These are phyloP conservation scores for Sparidentex hasta DNA, from an alignment of 2,797 vertebrate species.

Conservation along the genomic window DNA sequence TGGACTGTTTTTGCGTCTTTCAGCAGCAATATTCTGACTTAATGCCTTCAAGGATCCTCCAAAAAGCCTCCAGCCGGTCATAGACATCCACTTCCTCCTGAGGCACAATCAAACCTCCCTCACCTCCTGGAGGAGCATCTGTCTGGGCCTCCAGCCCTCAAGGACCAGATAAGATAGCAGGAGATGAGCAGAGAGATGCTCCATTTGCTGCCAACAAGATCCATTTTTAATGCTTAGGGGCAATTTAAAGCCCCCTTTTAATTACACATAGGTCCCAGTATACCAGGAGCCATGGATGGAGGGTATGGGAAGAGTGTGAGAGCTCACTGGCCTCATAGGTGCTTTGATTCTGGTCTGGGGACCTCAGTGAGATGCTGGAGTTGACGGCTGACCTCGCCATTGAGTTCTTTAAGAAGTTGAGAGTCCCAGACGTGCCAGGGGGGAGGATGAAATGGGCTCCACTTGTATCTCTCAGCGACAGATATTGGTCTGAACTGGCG, in stretches of 20 bases:
- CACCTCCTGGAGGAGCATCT: conserved; percentile 73
- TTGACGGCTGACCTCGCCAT: conserved; percentile 58
- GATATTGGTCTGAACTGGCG: conserved; percentile 21
- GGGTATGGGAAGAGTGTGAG: conserved; percentile 26
- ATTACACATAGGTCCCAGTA: conserved; percentile 67
- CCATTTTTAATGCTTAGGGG: conserved; percentile 77
- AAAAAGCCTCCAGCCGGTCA: conserved; percentile 12
- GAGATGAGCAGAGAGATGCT: conserved; percentile 62
- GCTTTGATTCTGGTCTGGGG: conserved; percentile 31
- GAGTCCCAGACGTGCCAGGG: conserved; percentile 38
- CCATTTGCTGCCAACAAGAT: conserved; percentile 70
- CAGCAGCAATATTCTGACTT: conserved; percentile 7
- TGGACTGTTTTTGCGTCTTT: not conserved
- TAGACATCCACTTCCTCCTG: conserved; percentile 21
- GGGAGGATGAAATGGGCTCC: conserved; percentile 35
- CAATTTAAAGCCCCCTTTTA: conserved; percentile 66
- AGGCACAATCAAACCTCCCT: conserved; percentile 36
- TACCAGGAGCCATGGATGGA: conserved; percentile 56
- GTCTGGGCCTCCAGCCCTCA: conserved; percentile 51
- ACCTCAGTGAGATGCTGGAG: conserved; percentile 53
- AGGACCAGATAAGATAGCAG: conserved; percentile 46
- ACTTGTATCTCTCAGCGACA: conserved; percentile 29
- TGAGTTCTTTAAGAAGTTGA: conserved; percentile 39
- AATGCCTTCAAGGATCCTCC: conserved; percentile 4
- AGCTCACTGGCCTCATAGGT: conserved; percentile 34